These are phyloP conservation scores for Hirtodrosophila confusa DNA, from an alignment of 2,888 invertebrate species.

Conservation along the genomic window DNA sequence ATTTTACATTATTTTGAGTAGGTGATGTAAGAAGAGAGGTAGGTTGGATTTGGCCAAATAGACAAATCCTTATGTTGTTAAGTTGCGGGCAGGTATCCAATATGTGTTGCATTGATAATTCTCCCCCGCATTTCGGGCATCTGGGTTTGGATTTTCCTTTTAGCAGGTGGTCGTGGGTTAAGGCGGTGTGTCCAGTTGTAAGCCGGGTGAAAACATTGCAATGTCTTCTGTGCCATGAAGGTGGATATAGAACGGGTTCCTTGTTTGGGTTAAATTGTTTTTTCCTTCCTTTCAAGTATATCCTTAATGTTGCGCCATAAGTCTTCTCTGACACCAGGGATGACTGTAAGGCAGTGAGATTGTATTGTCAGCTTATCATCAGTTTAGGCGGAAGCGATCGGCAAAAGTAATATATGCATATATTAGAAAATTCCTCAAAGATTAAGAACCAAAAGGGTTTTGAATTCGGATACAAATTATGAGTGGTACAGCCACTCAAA, in stretches of 20 bases:
- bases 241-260: neutral
- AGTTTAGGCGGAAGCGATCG: too few species aligned
- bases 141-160: too few species aligned
- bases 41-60: slow-evolving; percentile 7
- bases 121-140: slow-evolving; percentile 7
- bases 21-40: neutral
- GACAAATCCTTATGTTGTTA: neutral
- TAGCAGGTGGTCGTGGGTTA: slow-evolving; percentile 8
- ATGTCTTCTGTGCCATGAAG: slow-evolving; percentile 4
- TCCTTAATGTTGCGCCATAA: slow-evolving; percentile 3
- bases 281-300: neutral
- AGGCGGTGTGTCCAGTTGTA: slow-evolving; percentile 3
- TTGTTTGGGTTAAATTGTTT: slow-evolving; percentile 5
- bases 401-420: too few species aligned
- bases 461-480: too few species aligned
- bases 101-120: slow-evolving; percentile 8
- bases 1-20: neutral
- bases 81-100: slow-evolving; percentile 10
- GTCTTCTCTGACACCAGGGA: slow-evolving; percentile 3
- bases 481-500: too few species aligned
- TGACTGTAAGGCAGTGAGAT: slow-evolving; percentile 2
- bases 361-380: slow-evolving; percentile 5
- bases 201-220: slow-evolving; percentile 6
- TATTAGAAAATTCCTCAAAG: too few species aligned
- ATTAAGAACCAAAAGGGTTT: too few species aligned